Base-by-base conservation (phyloP, 2,888 invertebrate genomes). In the Synergus itoensis region DNA sequence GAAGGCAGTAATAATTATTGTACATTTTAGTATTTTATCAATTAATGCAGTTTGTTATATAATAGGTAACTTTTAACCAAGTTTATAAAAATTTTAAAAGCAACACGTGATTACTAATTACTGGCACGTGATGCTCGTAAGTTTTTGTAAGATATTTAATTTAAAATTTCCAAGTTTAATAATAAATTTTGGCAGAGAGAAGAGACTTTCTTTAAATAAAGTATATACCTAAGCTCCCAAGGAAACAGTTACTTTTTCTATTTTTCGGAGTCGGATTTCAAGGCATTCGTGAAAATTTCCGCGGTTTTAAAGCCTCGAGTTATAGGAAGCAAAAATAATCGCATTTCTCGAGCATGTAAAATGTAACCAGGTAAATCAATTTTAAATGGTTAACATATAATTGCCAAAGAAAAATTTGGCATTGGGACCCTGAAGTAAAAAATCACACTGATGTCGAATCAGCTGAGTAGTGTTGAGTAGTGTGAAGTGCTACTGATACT, bases 401-500 rank as follows among this genome's bases (percentile, higher is more conserved):
- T 18, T 57, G 18, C 0, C 9, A 18, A 5, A 18, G n/a, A 11
- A 60, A 60, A 60, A 60, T 18, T 60, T 60, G 57, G 4, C 9
- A 60, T 60, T 21, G 12, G 18, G 11, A 12, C 21, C 21, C 21
- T 60, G 21, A 21, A 28, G 21, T 21, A 21, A 12, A 1, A 21
- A 18, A 21, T 21, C 9, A 12, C 21, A 21, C 60, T 60, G 12
- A 18, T 60, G 12, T 9, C 21, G 60, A 21, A 60, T 4, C 60
- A 4, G 5, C n/a, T 21, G 5, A 28, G 60, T 60, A 14, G 60
- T 53, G 7, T 9, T 53, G 9, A 18, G 53, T 53, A 9, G n/a
- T 1, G 53, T 53, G 9, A 53, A 53, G n/a, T 21, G 60, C 21
- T 60, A 21, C 12, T 60, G 21, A 21, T 79, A 77, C 62, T 57